phyloP scores from a whole-genome alignment of 2,113 vertebrate genomes.

The Pampusana beccarii region DNA sequence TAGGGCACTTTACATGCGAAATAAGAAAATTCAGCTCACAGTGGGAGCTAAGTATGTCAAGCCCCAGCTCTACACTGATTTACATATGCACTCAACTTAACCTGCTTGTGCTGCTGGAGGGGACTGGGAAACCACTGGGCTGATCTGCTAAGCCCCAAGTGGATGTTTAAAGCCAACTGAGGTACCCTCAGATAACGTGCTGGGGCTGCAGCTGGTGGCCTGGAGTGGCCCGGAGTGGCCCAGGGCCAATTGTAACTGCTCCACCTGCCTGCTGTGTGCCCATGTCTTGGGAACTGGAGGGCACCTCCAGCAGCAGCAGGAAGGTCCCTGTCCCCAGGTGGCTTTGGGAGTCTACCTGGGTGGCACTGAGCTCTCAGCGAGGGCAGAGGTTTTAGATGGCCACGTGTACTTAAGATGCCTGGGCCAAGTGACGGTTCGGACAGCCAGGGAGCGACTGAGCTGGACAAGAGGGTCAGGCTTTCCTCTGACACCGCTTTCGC shows the following conservation, averaged over 20 bases:
- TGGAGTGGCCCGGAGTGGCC: too few species aligned
- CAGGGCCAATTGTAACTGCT: too few species aligned
- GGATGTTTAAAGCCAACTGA: background rate
- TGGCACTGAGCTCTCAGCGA: background rate
- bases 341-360: background rate
- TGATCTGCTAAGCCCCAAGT: background rate
- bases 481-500: background rate
- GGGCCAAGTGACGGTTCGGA: background rate
- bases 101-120: background rate
- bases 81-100: background rate
- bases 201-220: background rate
- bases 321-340: background rate
- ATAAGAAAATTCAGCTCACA: background rate
- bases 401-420: rapidly evolving
- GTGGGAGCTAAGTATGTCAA: background rate
- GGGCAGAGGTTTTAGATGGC: background rate
- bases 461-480: background rate
- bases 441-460: background rate
- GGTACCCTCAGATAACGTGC: background rate
- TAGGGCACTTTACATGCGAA: background rate
- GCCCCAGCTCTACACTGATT: background rate
- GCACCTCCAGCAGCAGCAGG: background rate
- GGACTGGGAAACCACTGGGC: background rate
- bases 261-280: background rate
- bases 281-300: background rate